Conservation (phyloP, 1,140 invertebrate species). For the Diachasma alloeum region DNA sequence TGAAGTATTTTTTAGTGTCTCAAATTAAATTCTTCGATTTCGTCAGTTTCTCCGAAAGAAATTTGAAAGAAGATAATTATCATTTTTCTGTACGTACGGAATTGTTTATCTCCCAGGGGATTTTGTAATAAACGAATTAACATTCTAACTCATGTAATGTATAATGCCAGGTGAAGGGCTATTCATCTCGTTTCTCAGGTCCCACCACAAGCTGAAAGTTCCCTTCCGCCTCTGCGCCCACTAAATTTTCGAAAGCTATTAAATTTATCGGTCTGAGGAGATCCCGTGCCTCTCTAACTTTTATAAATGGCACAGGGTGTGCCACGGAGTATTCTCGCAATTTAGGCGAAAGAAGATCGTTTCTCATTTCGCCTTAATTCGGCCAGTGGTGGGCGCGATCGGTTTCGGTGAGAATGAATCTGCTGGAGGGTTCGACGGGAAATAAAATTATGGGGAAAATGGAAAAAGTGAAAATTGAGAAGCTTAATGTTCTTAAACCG, state of each 20-base stretch:
- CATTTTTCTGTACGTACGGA: not conserved
- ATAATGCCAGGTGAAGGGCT: not conserved
- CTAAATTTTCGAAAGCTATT: constrained; percentile 22
- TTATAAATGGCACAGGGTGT: constrained; percentile 9
- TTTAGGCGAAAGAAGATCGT: constrained; percentile 8
- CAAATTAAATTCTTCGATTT: not conserved
- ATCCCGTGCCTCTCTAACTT: not conserved
- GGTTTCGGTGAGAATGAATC: constrained; percentile 8
- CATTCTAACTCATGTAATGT: not conserved
- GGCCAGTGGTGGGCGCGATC: not conserved
- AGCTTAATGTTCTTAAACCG: no score
- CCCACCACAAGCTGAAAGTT: constrained; percentile 10
- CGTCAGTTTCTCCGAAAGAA: not conserved
- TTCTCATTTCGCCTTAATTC: constrained; percentile 25
- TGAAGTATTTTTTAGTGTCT: no score
- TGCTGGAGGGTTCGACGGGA: not conserved
- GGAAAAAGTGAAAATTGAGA: not conserved
- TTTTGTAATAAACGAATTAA: not conserved
- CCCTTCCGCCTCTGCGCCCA: constrained; percentile 8
- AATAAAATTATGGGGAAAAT: not conserved
- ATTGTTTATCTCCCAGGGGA: not conserved
- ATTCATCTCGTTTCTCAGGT: not conserved
- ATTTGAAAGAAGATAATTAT: no score
- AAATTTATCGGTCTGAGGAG: constrained; percentile 22
- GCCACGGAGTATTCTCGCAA: not conserved